phyloP scores from a whole-genome alignment of 1,140 invertebrate genomes.

The Ruditapes philippinarum region DNA sequence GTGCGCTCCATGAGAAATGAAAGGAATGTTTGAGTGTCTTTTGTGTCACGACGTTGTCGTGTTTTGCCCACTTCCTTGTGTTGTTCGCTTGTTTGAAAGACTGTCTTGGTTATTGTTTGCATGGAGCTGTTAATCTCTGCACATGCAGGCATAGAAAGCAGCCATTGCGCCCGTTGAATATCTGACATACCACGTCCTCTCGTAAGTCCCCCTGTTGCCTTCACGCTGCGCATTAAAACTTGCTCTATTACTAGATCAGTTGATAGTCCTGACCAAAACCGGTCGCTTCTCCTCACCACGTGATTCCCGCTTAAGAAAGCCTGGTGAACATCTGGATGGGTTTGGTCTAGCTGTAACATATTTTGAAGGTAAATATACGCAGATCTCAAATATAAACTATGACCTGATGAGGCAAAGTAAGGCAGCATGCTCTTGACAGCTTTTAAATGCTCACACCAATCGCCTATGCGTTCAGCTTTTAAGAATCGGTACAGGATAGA shows the following conservation, averaged over 20 bases:
- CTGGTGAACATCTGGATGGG: no score
- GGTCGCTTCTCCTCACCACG: slow-evolving; percentile 70
- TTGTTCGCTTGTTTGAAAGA: slow-evolving; percentile 68
- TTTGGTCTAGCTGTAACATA: no score
- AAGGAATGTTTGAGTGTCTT: slow-evolving; percentile 53
- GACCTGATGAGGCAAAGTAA: slow-evolving; percentile 85
- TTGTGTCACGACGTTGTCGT: slow-evolving; percentile 27
- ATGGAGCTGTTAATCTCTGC: slow-evolving; percentile 50
- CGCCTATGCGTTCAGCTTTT: slow-evolving; percentile 72
- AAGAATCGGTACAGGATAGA: slow-evolving; percentile 69
- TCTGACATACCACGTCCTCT: neutral
- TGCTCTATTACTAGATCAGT: slow-evolving; percentile 80
- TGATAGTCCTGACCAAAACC: slow-evolving; percentile 84
- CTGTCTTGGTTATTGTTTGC: slow-evolving; percentile 52
- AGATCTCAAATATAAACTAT: slow-evolving; percentile 87
- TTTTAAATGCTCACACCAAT: slow-evolving; percentile 71
- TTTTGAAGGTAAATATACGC: slow-evolving; percentile 86
- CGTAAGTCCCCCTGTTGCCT: slow-evolving; percentile 82
- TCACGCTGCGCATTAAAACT: slow-evolving; percentile 80
- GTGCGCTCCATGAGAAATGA: slow-evolving; percentile 29
- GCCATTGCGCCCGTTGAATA: slow-evolving; percentile 2
- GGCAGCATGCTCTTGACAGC: slow-evolving; percentile 84
- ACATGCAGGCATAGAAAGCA: slow-evolving; percentile 29
- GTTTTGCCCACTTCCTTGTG: slow-evolving; percentile 60
- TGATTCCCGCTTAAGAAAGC: neutral